These are phyloP conservation scores for Prinia subflava DNA, from an alignment of 2,113 vertebrate genomes.

Conservation along the genomic window DNA sequence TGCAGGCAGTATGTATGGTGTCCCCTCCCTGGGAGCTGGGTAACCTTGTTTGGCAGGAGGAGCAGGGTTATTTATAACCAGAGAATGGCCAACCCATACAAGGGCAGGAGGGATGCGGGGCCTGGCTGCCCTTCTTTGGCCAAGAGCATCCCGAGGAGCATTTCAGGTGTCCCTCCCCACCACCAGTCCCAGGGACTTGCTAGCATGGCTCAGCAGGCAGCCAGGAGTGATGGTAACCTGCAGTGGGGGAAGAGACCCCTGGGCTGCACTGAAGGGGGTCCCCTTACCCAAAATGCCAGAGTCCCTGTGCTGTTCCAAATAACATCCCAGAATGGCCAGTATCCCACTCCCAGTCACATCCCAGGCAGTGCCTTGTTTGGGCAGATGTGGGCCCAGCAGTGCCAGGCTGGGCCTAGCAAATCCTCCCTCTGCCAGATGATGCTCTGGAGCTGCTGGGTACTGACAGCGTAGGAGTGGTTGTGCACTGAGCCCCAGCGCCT, in stretches of 20 bases:
- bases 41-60: conserved; percentile 19
- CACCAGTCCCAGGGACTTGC: background rate
- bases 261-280: background rate
- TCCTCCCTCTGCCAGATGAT: background rate
- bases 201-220: background rate
- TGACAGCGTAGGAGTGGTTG: background rate
- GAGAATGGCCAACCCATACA: conserved; percentile 39
- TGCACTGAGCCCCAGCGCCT: background rate
- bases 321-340: background rate
- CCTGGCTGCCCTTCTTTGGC: conserved; percentile 14
- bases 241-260: too few relatives aligned
- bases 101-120: conserved; percentile 14
- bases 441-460: background rate
- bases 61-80: conserved; percentile 27
- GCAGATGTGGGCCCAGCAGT: background rate
- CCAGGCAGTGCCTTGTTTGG: background rate
- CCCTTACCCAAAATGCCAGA: background rate
- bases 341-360: background rate
- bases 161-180: background rate
- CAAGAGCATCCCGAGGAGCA: background rate
- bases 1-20: background rate
- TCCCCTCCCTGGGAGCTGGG: background rate
- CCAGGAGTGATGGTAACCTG: background rate
- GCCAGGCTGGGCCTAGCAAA: background rate
- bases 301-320: background rate